Evolutionary conservation across 2,113 vertebrate species (phyloP).

Genomic region (Cebidichthys violaceus): DNA sequence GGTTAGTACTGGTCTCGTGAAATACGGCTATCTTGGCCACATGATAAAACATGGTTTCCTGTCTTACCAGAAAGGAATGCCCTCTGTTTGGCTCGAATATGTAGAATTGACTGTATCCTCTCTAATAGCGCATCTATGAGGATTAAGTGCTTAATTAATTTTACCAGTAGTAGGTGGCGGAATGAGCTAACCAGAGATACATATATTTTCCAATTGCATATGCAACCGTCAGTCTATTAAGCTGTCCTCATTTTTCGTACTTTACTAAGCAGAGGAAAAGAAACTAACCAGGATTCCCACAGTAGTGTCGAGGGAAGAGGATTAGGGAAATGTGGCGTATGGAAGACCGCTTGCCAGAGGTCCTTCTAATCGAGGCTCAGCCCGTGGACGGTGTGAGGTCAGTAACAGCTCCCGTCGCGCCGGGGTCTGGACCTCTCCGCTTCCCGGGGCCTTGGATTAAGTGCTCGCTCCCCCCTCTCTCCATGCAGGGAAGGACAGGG

Average conservation of each 20-base stretch:
- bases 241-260: background rate
- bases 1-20: slow-evolving; percentile 12
- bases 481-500: no score
- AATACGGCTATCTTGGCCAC: slow-evolving; percentile 7
- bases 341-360: no score
- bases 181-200: background rate
- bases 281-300: no score
- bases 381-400: no score
- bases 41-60: slow-evolving; percentile 29
- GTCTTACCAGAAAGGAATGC: slow-evolving; percentile 6
- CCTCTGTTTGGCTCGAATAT: slow-evolving; percentile 9
- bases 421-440: no score
- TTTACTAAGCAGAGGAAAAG: no score
- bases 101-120: background rate
- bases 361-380: no score
- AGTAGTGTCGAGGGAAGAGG: no score
- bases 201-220: background rate
- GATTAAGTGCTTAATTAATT: background rate
- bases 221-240: background rate
- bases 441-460: no score
- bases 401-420: no score
- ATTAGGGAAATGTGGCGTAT: no score
- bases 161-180: background rate
- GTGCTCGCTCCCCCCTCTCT: no score
- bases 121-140: background rate